Conservation (phyloP, 2,797 vertebrate species). For the Scomberomorus guttatus region DNA sequence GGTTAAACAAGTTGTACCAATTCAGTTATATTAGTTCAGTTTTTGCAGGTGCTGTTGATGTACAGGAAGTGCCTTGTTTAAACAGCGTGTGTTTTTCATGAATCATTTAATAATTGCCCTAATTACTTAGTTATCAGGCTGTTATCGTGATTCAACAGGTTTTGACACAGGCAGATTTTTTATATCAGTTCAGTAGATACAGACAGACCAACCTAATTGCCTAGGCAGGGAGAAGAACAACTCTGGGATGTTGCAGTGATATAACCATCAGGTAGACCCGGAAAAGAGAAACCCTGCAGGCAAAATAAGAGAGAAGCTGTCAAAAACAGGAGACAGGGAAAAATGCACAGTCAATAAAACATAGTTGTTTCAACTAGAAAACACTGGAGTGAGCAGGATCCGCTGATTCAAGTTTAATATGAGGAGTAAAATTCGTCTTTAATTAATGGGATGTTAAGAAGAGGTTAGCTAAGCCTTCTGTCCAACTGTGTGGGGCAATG, state of each 20-base stretch:
- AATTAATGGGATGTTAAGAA: constrained; percentile 71
- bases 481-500: constrained; percentile 58
- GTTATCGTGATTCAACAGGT: too few species aligned
- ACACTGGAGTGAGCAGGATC: neutral
- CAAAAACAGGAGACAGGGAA: constrained; percentile 24
- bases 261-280: constrained; percentile 52
- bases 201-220: constrained; percentile 53
- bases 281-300: constrained; percentile 54
- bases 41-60: too few species aligned
- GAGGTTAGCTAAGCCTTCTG: constrained; percentile 68
- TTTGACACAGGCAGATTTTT: too few species aligned
- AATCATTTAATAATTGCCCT: too few species aligned
- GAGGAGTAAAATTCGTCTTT: constrained; percentile 61
- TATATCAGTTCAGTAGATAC: too few species aligned
- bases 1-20: too few species aligned
- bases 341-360: constrained; percentile 31
- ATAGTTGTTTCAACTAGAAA: constrained; percentile 12
- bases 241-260: constrained; percentile 54
- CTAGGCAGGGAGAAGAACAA: constrained; percentile 45
- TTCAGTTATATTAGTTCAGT: too few species aligned
- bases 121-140: too few species aligned
- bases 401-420: constrained; percentile 17
- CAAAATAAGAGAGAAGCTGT: constrained; percentile 41
- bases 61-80: too few species aligned
- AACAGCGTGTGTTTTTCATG: too few species aligned